phyloP scores from a whole-genome alignment of 2,888 invertebrate species.

The Ephialtes manifestator region DNA sequence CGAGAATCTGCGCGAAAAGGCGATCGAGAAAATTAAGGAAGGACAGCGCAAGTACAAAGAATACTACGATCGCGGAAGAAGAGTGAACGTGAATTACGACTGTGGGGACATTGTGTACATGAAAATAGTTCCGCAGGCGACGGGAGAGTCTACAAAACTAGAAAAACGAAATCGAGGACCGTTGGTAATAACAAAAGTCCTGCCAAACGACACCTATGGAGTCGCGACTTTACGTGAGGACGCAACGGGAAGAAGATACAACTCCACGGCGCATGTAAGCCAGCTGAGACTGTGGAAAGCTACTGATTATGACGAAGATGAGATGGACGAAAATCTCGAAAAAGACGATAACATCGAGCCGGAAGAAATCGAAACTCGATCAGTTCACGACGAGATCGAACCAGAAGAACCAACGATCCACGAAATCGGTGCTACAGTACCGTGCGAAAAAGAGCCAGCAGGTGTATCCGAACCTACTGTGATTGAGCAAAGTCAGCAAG shows the following conservation, averaged over 20 bases:
- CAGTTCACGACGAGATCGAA: background rate
- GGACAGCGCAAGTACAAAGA: constrained; percentile 44
- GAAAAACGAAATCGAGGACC: constrained; percentile 49
- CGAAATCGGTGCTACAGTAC: background rate
- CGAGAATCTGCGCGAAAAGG: constrained; percentile 43
- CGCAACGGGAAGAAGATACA: constrained; percentile 36
- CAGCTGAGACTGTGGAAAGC: constrained; percentile 33
- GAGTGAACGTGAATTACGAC: constrained; percentile 33
- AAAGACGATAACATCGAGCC: constrained; percentile 44
- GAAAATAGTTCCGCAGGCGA: constrained; percentile 37
- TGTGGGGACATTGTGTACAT: constrained; percentile 53
- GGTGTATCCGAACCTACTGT: background rate
- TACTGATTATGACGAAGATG: constrained; percentile 1
- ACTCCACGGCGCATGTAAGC: constrained; percentile 35
- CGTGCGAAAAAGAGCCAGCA: background rate
- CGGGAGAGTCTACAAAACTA: constrained; percentile 42
- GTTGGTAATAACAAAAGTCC: constrained; percentile 36
- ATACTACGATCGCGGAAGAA: constrained; percentile 45
- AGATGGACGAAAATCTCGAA: background rate
- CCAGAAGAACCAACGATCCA: background rate
- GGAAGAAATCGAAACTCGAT: constrained; percentile 13
- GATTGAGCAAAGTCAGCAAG: background rate
- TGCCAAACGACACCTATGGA: constrained; percentile 50
- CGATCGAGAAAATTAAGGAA: constrained; percentile 38
- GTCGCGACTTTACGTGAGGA: constrained; percentile 39